Conservation (phyloP, 2,113 vertebrate species). For the Tragelaphus buxtoni region DNA sequence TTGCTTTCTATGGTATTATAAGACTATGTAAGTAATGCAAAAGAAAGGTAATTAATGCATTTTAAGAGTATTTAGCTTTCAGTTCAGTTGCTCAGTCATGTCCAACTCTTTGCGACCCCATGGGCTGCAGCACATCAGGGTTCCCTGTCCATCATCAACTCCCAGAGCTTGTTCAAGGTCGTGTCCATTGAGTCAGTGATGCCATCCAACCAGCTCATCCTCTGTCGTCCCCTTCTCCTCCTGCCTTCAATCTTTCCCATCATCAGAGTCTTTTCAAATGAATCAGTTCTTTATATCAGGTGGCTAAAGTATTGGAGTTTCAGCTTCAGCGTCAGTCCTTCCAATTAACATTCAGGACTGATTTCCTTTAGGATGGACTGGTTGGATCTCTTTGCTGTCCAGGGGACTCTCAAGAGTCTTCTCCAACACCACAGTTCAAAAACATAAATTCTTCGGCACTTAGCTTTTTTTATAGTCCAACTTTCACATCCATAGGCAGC, state of each 20-base stretch:
- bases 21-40: conserved; percentile 29
- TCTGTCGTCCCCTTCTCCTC: not conserved
- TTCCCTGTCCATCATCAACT: not conserved
- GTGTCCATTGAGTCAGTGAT: not conserved
- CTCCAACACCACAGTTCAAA: not conserved
- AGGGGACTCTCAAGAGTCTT: too few species aligned
- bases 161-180: not conserved
- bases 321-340: not conserved
- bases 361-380: too few species aligned
- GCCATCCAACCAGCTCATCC: not conserved
- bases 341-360: not conserved
- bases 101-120: not conserved
- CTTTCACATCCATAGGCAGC: not conserved
- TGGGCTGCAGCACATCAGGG: not conserved
- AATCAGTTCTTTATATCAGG: not conserved
- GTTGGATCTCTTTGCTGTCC: too few species aligned
- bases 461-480: not conserved
- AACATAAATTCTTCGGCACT: not conserved
- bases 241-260: not conserved
- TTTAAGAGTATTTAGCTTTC: not conserved
- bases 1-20: conserved; percentile 69
- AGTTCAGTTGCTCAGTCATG: not conserved
- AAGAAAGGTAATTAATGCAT: conserved; percentile 11
- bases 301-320: not conserved
- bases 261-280: not conserved